Percentiles rank a stretch among this genome's conserved stretches.
Evolutionary conservation across 1,140 invertebrate genomes (phyloP).

Genomic region (Drosophila navojoa): DNA sequence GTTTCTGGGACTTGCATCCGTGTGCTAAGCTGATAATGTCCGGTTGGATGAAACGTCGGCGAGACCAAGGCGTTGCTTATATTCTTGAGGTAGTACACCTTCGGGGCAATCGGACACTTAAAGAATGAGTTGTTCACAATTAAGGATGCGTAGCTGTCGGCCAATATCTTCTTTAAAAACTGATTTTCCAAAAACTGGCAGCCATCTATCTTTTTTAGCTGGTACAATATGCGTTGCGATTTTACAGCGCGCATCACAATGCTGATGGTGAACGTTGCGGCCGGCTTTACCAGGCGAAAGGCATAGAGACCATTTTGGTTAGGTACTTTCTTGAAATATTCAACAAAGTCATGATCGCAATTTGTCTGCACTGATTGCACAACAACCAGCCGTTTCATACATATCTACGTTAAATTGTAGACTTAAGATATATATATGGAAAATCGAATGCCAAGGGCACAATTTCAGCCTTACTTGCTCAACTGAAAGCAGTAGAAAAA

Average conservation of each 20-base stretch:
- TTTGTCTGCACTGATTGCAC: constrained; percentile 44
- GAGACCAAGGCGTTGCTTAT: constrained; percentile 15
- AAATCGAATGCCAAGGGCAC: too few species aligned
- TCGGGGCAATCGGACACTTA: constrained; percentile 46
- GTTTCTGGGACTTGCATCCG: constrained; percentile 27
- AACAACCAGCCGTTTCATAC: constrained; percentile 15
- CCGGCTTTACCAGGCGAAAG: not conserved
- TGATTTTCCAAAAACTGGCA: not conserved
- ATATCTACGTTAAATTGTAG: too few species aligned
- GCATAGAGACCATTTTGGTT: not conserved
- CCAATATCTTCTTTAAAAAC: not conserved
- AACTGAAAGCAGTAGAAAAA: too few species aligned
- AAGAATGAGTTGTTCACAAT: constrained; percentile 43
- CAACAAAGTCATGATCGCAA: constrained; percentile 55
- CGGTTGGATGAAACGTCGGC: constrained; percentile 42
- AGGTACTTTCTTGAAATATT: constrained; percentile 52
- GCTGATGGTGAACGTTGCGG: not conserved
- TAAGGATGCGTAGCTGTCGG: not conserved
- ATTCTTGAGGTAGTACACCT: constrained; percentile 47
- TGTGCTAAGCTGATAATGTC: constrained; percentile 39
- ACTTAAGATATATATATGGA: too few species aligned
- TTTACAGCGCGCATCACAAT: not conserved
- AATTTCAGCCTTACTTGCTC: too few species aligned
- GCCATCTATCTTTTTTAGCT: not conserved
- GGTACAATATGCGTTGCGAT: not conserved